Evolutionary conservation across 2,797 vertebrate genomes (phyloP), one percentile per base, ranked within the genome.

Genomic region (Mus spretus): DNA sequence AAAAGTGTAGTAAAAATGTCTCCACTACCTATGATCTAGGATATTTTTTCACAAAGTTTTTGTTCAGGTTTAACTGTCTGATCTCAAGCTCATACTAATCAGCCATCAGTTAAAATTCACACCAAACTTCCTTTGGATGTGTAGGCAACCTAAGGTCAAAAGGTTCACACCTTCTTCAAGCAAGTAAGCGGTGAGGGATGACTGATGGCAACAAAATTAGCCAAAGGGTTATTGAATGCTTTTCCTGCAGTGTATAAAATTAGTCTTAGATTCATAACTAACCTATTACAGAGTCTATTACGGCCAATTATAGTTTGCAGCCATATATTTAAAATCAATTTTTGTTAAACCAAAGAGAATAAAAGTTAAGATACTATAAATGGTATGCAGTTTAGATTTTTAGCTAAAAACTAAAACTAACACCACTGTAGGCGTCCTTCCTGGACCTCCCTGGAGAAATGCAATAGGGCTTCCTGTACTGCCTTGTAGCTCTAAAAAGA

Each of bases 331-430:
- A 34, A 15, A 47, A 34, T 75, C 72, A 92, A 8, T 70, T 63
- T 57, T 79, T 40, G 37, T 15, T 89, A 70, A 37, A 34, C n/a
- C 74, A 44, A 3, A 96, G 12, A 92, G 6, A 65, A 13, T 55
- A 72, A 0, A 31, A 92, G 90, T 40, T 86, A 96, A 34, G 47
- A 55, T 13, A 74, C 59, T 37, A 28, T n/a, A 85, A 93, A 72
- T 82, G 37, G 81, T 65, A 88, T 3, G 72, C 80, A 61, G 11
- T 84, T 93, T 34, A 89, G 17, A 96, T 90, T 84, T 81, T 6
- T 6, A 0, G 7, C 14, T 1, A 72, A 83, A 65, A 92, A 82
- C 6, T 79, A 94, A 90, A 70, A 34, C 44, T 67, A 78, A 50
- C 10, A 92, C 34, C 90, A 31, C 70, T 0, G 0, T 5, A n/a